These are phyloP conservation scores for Drosophila paramelanica DNA, from an alignment of 2,888 invertebrate genomes.

Conservation along the genomic window DNA sequence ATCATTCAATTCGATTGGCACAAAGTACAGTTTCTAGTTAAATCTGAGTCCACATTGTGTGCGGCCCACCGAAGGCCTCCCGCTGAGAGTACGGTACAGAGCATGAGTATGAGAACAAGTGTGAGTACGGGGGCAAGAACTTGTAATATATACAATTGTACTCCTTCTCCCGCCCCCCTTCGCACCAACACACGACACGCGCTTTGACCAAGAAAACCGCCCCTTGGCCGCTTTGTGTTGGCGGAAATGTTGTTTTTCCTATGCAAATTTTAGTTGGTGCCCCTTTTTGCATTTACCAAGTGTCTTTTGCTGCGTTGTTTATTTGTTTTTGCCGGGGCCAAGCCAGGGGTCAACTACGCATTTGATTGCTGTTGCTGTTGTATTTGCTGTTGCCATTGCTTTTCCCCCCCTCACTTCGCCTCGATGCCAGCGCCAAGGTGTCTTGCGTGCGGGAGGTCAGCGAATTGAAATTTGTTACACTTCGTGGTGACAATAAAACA, in stretches of 20 bases:
- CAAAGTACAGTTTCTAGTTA: conserved; percentile 72
- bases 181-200: background rate
- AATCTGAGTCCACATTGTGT: conserved; percentile 66
- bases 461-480: conserved; percentile 47
- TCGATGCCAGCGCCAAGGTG: conserved; percentile 25
- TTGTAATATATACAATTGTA: conserved; percentile 46
- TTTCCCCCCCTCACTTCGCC: conserved; percentile 20
- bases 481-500: conserved; percentile 25
- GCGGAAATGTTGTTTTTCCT: conserved; percentile 69
- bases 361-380: conserved; percentile 58
- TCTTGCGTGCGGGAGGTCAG: conserved; percentile 65
- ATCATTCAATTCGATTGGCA: conserved; percentile 50
- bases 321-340: conserved; percentile 60
- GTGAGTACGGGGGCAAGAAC: conserved; percentile 25
- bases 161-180: background rate
- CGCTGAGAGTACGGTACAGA: conserved; percentile 47
- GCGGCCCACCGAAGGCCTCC: conserved; percentile 60
- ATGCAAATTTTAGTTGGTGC: conserved; percentile 59
- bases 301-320: conserved; percentile 60
- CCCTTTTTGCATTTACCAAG: conserved; percentile 56
- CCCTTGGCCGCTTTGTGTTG: conserved; percentile 60
- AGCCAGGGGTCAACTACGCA: conserved; percentile 68
- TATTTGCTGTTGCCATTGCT: conserved; percentile 26
- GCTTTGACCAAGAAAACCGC: conserved; percentile 21
- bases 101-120: conserved; percentile 31